Conservation (phyloP, 1,140 invertebrate species). For the Drosophila tani region DNA sequence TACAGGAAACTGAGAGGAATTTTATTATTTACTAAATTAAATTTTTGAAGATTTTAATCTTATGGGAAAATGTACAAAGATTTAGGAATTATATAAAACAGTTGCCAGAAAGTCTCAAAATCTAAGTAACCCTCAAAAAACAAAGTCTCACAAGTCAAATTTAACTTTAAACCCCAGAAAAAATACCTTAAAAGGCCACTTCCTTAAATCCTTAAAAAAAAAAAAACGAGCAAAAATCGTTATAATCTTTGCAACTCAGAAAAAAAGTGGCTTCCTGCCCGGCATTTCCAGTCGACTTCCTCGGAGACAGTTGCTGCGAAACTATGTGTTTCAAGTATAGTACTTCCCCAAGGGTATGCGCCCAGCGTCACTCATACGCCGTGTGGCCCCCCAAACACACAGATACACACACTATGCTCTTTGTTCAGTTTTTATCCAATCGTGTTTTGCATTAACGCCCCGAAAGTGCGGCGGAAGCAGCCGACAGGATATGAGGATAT, state of each 20-base stretch:
- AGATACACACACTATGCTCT: constrained; percentile 2
- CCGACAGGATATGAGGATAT: constrained; percentile 76
- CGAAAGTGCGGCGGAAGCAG: constrained; percentile 71
- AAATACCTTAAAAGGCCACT: background rate
- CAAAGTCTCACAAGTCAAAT: background rate
- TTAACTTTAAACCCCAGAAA: background rate
- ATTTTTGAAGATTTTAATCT: background rate
- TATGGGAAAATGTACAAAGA: too few relatives aligned
- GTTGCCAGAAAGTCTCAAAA: background rate
- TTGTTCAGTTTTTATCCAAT: constrained; percentile 51
- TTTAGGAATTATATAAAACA: too few relatives aligned
- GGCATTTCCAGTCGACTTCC: constrained; percentile 37
- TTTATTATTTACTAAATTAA: background rate
- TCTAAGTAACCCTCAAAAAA: background rate
- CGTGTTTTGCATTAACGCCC: constrained; percentile 54
- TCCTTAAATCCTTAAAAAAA: background rate
- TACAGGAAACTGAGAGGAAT: background rate
- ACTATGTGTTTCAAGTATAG: constrained; percentile 25
- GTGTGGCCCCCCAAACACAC: constrained; percentile 10
- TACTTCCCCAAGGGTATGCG: constrained; percentile 12
- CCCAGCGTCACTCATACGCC: constrained; percentile 30
- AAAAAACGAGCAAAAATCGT: background rate
- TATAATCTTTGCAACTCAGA: constrained; percentile 12
- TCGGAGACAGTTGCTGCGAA: constrained; percentile 34
- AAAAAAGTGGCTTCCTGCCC: constrained; percentile 28